Evolutionary conservation across 1,140 invertebrate species (phyloP).

Genomic region (Pantala flavescens): DNA sequence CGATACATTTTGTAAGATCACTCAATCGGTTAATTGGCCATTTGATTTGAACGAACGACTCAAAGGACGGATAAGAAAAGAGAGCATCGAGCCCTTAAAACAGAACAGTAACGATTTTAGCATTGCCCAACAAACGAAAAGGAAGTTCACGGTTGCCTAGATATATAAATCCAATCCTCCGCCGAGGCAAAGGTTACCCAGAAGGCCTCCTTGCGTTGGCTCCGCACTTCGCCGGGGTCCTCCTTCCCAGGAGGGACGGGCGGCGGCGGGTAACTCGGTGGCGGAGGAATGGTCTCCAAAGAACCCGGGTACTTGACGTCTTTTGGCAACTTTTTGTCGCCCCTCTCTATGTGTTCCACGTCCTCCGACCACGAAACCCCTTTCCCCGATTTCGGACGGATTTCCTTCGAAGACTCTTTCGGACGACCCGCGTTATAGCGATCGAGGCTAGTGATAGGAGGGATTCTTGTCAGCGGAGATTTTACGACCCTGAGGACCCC

Average conservation of each 20-base stretch:
- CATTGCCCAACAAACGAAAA: too few species aligned
- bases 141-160: too few species aligned
- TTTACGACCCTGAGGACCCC: not conserved
- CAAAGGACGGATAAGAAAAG: too few species aligned
- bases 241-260: not conserved
- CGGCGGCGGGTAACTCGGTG: not conserved
- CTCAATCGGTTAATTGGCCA: too few species aligned
- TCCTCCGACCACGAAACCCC: not conserved
- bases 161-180: too few species aligned
- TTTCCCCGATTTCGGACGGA: not conserved
- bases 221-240: not conserved
- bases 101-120: too few species aligned
- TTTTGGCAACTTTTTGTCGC: not conserved
- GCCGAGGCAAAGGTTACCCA: constrained; percentile 15
- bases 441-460: not conserved
- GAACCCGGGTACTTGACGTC: not conserved
- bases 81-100: too few species aligned
- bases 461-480: not conserved
- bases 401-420: not conserved
- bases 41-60: too few species aligned
- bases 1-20: too few species aligned
- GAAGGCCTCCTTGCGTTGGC: constrained; percentile 14
- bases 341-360: not conserved
- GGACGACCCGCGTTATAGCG: not conserved
- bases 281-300: not conserved